Base-by-base conservation (phyloP, 1,140 invertebrate genomes). In the Rhagoletis pomonella region DNA sequence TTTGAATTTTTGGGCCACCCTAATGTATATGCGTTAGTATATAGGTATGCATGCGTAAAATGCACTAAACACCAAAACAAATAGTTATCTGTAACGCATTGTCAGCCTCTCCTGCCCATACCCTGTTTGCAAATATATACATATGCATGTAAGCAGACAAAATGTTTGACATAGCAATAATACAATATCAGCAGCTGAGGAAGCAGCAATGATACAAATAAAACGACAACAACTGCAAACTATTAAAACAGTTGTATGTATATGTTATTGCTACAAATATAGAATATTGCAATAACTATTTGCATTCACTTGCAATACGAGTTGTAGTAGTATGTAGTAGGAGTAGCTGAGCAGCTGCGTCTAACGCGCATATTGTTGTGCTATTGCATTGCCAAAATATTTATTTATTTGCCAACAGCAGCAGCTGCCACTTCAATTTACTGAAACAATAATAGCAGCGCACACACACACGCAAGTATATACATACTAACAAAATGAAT, bases 331-430 rank as follows among this genome's bases (percentile, higher is more conserved):
- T 29, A 29, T 29, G 29, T 29, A 29, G 29, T 55, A 10, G 5
- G 50, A 55, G 47, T 17, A 29, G 17, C 47, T 5, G 9, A 6
- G 10, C 29, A 50, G 69, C 69, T 39, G 17, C 44, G 47, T 50
- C 69, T 5, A 44, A 17, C 9, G 44, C 12, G 69, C 73, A 50
- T 29, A 81, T 58, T 81, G 73, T 81, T 81, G 47, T 81, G 73
- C 73, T 55, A 10, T 81, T 42, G 73, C 47, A 81, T 81, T 81
- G 47, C 73, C 73, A 81, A 81, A 81, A 81, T 81, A 81, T 81
- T 81, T 81, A 81, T 81, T 81, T 81, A 81, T 81, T 81, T 81
- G 73, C 73, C 73, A 81, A 81, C 44, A 81, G 47, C 47, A 55
- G 73, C 73, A 81, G 73, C 73, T 55, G 73, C 47, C n/a, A 29